A percentile compares a stretch with the other conserved stretches of the same genome.
Evolutionary conservation across 2,797 vertebrate genomes (phyloP).

Genomic region (Melanotaenia boesemani): DNA sequence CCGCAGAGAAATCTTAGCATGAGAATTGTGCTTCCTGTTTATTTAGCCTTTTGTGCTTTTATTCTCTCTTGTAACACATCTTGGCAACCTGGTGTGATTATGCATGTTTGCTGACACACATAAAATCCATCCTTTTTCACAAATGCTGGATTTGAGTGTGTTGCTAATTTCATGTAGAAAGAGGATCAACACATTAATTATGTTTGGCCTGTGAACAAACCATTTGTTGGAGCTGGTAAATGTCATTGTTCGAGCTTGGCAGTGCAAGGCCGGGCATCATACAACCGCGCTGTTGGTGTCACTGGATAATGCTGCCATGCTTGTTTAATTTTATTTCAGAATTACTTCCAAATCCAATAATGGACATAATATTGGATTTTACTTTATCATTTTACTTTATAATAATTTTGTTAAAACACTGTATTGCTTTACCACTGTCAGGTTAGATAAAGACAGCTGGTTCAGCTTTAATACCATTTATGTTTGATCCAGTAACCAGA

Average conservation of each 20-base stretch:
- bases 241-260: conserved; percentile 68
- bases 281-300: conserved; percentile 54
- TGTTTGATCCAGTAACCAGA: conserved; percentile 63
- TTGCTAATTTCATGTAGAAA: conserved; percentile 66
- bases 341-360: conserved; percentile 48
- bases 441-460: conserved; percentile 62
- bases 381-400: conserved; percentile 8
- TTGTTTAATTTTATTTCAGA: conserved; percentile 48
- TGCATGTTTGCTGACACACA: conserved; percentile 35
- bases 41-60: conserved; percentile 54
- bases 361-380: conserved; percentile 34
- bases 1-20: conserved; percentile 64
- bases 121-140: conserved; percentile 35
- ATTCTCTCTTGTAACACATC: conserved; percentile 37
- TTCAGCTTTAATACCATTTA: conserved; percentile 49
- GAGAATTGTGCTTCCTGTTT: conserved; percentile 59
- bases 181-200: conserved; percentile 74
- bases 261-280: conserved; percentile 57
- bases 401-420: conserved; percentile 32
- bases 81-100: conserved; percentile 47
- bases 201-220: conserved; percentile 76
- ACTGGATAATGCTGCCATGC: conserved; percentile 54
- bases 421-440: conserved; percentile 42
- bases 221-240: conserved; percentile 68
- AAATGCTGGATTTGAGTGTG: conserved; percentile 56